Percentiles rank a stretch among this genome's conserved stretches.
phyloP scores from a whole-genome alignment of 2,797 vertebrate genomes.

The Todus mexicanus region DNA sequence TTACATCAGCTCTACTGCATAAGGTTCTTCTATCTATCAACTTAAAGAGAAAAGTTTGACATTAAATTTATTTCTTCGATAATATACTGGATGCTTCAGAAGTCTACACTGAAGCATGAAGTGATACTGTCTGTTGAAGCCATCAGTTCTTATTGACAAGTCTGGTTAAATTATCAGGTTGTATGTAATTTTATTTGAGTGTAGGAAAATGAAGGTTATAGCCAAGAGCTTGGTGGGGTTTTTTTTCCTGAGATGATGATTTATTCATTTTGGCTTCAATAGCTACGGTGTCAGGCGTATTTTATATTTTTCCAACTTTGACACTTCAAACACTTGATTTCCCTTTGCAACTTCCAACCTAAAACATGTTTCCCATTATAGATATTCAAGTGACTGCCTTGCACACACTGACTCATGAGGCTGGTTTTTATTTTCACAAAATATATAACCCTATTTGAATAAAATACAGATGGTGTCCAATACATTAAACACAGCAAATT shows the following conservation, averaged over 20 bases:
- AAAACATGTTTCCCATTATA: slow-evolving; percentile 77
- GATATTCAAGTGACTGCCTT: slow-evolving; percentile 69
- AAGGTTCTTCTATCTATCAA: slow-evolving; percentile 39
- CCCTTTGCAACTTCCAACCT: slow-evolving; percentile 74
- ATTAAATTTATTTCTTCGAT: slow-evolving; percentile 51
- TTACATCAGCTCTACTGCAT: not conserved
- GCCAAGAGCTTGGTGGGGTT: slow-evolving; percentile 75
- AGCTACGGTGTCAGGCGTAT: slow-evolving; percentile 71
- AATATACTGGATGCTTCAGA: slow-evolving; percentile 47
- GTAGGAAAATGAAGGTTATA: slow-evolving; percentile 74
- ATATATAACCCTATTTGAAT: slow-evolving; percentile 76
- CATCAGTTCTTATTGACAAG: slow-evolving; percentile 75
- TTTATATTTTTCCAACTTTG: slow-evolving; percentile 74
- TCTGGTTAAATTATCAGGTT: slow-evolving; percentile 78
- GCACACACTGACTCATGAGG: slow-evolving; percentile 66
- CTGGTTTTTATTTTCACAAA: slow-evolving; percentile 76
- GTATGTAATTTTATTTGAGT: slow-evolving; percentile 73
- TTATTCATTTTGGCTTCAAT: slow-evolving; percentile 76
- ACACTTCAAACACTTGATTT: slow-evolving; percentile 77
- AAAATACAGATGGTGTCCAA: slow-evolving; percentile 77
- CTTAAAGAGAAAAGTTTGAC: slow-evolving; percentile 27
- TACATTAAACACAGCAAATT: slow-evolving; percentile 67
- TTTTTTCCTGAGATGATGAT: slow-evolving; percentile 75
- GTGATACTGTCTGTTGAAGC: slow-evolving; percentile 69
- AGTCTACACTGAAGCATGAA: slow-evolving; percentile 28